A percentile compares a stretch with the other conserved stretches of the same genome.
Conservation (phyloP, 2,888 invertebrate species). For the Anoplius nigerrimus region DNA sequence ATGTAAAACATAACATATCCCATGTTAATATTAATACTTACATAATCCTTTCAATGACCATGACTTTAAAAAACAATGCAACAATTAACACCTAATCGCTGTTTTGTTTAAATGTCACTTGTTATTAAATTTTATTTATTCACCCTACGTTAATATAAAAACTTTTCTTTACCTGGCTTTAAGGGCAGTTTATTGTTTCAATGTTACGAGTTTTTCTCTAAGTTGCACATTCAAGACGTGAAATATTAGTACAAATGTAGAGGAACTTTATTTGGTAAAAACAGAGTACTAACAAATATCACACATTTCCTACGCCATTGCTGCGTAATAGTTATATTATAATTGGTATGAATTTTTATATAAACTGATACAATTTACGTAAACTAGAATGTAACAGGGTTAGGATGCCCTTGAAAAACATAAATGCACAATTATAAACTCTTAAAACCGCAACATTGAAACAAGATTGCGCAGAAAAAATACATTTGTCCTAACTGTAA, state of each 20-base stretch:
- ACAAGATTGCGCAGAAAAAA: conserved; percentile 64
- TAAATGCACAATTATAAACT: conserved; percentile 26
- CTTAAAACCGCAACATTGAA: conserved; percentile 62
- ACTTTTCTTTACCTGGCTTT: conserved; percentile 50
- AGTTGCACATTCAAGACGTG: conserved; percentile 23
- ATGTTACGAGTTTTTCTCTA: conserved; percentile 59
- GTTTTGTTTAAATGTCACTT: conserved; percentile 46
- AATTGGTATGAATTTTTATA: conserved; percentile 27
- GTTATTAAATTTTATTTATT: conserved; percentile 49
- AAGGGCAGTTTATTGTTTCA: conserved; percentile 64
- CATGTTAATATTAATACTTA: conserved; percentile 54
- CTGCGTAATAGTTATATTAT: conserved; percentile 13
- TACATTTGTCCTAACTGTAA: conserved; percentile 53
- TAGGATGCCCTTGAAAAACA: conserved; percentile 17
- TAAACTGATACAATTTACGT: conserved; percentile 6
- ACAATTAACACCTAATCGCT: conserved; percentile 52
- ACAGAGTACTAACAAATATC: conserved; percentile 29
- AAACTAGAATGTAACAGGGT: conserved; percentile 20
- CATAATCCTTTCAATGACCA: conserved; percentile 48
- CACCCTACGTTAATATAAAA: conserved; percentile 54
- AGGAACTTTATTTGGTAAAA: conserved; percentile 49
- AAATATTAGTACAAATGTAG: conserved; percentile 36
- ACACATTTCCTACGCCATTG: conserved; percentile 14
- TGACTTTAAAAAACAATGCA: conserved; percentile 52
- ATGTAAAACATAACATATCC: conserved; percentile 48